These are phyloP conservation scores for Nylanderia fulva DNA, from an alignment of 1,140 invertebrate species.

Conservation along the genomic window DNA sequence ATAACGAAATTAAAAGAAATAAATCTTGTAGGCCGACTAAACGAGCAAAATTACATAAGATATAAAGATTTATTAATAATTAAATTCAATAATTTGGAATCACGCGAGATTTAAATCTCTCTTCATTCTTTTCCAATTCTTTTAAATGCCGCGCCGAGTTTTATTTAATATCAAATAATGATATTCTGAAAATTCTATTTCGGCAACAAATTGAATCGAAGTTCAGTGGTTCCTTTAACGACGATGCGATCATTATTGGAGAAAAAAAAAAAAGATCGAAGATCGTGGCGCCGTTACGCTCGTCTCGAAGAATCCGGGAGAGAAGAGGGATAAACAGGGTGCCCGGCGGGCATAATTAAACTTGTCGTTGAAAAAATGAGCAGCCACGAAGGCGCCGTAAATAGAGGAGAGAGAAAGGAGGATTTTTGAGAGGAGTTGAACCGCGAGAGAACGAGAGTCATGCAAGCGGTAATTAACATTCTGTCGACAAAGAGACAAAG, in stretches of 20 bases:
- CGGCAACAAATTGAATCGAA: background rate
- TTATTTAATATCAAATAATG: background rate
- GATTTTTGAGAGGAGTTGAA: slow-evolving; percentile 46
- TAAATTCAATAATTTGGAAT: too few relatives aligned
- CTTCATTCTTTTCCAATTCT: background rate
- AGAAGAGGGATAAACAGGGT: slow-evolving; percentile 30
- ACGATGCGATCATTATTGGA: slow-evolving; percentile 14
- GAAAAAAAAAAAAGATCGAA: slow-evolving; percentile 51
- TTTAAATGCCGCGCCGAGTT: background rate
- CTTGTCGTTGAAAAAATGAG: slow-evolving; percentile 75
- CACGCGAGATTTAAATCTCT: background rate
- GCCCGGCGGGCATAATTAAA: slow-evolving; percentile 74
- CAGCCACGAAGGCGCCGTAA: slow-evolving; percentile 68
- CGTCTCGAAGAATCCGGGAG: slow-evolving; percentile 26
- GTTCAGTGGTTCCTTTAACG: background rate
- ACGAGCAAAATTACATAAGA: too few relatives aligned
- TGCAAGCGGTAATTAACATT: slow-evolving; percentile 75
- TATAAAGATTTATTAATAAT: too few relatives aligned
- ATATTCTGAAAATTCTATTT: background rate
- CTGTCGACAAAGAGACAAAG: slow-evolving; percentile 32
- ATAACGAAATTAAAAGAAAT: too few relatives aligned
- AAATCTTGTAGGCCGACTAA: too few relatives aligned
- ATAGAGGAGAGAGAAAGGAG: slow-evolving; percentile 11
- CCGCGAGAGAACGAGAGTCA: slow-evolving; percentile 48
- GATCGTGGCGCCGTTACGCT: background rate